Conservation (phyloP, 2,113 vertebrate species). For the Plotosus lineatus region DNA sequence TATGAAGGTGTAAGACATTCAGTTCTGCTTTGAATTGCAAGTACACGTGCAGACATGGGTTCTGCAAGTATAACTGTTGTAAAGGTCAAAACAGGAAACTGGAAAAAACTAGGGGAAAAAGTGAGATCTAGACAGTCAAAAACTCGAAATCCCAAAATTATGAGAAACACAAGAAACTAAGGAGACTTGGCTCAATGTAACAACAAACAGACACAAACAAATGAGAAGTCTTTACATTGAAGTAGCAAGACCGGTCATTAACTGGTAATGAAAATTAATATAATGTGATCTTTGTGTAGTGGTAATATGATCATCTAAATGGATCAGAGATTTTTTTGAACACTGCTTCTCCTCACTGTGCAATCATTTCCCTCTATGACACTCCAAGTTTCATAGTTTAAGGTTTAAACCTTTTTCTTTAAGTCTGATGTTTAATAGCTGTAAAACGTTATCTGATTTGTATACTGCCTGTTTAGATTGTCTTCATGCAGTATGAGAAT, state of each 20-base stretch:
- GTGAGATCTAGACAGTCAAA: neutral
- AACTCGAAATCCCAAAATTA: neutral
- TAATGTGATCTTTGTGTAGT: neutral
- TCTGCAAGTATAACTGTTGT: neutral
- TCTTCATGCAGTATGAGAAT: neutral
- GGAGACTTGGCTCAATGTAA: neutral
- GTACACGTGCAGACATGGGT: neutral
- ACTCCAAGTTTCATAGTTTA: neutral
- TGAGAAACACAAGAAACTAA: slow-evolving; percentile 9
- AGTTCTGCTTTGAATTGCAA: neutral
- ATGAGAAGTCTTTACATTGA: neutral
- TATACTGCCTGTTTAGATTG: slow-evolving; percentile 16
- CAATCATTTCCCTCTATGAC: neutral
- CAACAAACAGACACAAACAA: neutral
- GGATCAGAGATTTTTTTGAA: neutral
- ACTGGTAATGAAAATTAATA: neutral
- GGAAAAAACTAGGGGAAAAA: neutral
- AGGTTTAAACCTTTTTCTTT: neutral
- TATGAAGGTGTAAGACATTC: slow-evolving; percentile 4
- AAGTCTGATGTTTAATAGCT: neutral
- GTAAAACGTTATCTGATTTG: neutral
- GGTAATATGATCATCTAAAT: neutral
- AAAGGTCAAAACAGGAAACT: neutral
- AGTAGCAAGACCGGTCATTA: neutral
- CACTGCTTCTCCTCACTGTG: neutral